Evolutionary conservation across 1,140 invertebrate genomes (phyloP), one percentile per base, ranked within the genome.

Genomic region (Aculops lycopersici): DNA sequence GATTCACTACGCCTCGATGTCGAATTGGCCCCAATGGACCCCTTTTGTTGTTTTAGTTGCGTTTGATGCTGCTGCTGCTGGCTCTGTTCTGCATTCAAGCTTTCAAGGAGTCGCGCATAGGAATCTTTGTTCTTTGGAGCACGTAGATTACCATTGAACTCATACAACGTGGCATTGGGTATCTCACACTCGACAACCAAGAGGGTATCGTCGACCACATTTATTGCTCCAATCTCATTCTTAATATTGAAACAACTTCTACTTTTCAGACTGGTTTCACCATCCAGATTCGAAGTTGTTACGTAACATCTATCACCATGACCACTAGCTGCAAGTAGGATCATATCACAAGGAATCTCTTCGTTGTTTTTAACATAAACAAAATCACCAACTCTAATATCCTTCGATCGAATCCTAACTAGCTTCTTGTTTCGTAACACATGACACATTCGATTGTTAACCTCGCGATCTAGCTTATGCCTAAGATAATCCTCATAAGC

Each of bases 211-310:
- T n/a, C 37, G n/a, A 46, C 3, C 45, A 20, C 35, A 42, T 39
- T 37, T 21, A 51, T 36, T 16, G 13, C 17, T 43, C 36, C 19
- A 37, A 20, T 40, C 19, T 40, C 35, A 13, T 38, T 24, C 8
- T 38, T 46, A 35, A 38, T 14, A 41, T 5, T 17, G 44, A 41
- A 17, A 20, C 16, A 37, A 35, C 16, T 38, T 20, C n/a, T 38
- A 4, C 36, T 35, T 36, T 98, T 98, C 19, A 98, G 61, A 63
- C 97, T 98, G 4, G 86, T 97, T 61, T 98, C 92, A 1, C 92
- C 92, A 61, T 98, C 92, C 47, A 98, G 60, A 62, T 95, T 97
- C 18, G 88, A 78, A 8, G 92, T 98, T 62, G 97, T 88, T 49
- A 98, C 88, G 57, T 95, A 97, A 52, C 84, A 92, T 63, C 95